Conservation (phyloP, 2,888 invertebrate species). For the Lithophane ornitopus region DNA sequence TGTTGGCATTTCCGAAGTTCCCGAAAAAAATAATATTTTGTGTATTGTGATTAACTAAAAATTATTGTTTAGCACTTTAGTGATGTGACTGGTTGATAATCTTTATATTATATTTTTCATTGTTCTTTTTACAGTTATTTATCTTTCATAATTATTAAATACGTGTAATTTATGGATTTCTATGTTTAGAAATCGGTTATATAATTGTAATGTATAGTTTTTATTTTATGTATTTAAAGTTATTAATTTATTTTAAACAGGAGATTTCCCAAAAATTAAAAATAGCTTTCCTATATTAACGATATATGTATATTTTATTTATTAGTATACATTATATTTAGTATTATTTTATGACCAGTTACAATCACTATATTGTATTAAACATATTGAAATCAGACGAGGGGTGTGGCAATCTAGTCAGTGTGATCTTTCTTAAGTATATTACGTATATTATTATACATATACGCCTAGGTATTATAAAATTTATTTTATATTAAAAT, state of each 20-base stretch:
- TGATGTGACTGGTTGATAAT: slow-evolving; percentile 48
- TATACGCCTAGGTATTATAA: slow-evolving; percentile 69
- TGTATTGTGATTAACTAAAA: slow-evolving; percentile 80
- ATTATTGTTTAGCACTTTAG: slow-evolving; percentile 57
- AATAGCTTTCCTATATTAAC: background rate
- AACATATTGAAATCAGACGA: slow-evolving; percentile 81
- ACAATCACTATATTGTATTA: slow-evolving; percentile 48
- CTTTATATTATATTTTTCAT: background rate
- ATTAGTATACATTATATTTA: background rate
- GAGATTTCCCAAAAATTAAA: background rate
- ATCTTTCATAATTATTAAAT: slow-evolving; percentile 25
- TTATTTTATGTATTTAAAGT: background rate
- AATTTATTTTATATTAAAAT: slow-evolving; percentile 70
- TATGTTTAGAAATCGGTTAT: slow-evolving; percentile 47
- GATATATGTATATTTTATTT: background rate
- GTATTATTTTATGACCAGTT: slow-evolving; percentile 27
- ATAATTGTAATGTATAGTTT: slow-evolving; percentile 32
- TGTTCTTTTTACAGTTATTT: background rate
- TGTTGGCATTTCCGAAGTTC: slow-evolving; percentile 63
- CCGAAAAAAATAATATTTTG: slow-evolving; percentile 64
- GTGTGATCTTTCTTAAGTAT: slow-evolving; percentile 84
- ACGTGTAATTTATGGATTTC: slow-evolving; percentile 44
- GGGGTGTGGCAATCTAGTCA: slow-evolving; percentile 90
- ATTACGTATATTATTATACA: slow-evolving; percentile 67
- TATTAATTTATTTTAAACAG: background rate